phyloP scores from a whole-genome alignment of 2,888 invertebrate genomes.

The Lumbricus terrestris region DNA sequence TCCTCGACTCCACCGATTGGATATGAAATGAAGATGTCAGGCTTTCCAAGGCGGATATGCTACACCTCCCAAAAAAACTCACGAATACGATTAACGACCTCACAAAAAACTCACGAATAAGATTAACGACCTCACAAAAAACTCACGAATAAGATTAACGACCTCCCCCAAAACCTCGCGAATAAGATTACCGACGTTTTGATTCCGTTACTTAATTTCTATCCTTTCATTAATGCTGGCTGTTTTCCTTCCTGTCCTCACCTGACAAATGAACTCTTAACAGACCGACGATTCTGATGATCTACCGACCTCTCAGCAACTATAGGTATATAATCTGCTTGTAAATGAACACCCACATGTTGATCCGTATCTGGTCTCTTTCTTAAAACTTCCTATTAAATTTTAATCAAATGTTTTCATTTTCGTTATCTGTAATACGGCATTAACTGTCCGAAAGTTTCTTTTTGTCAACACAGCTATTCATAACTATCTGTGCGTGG shows the following conservation, averaged over 20 bases:
- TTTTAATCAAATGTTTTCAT: neutral
- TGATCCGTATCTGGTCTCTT: neutral
- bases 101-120: neutral
- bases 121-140: neutral
- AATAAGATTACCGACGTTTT: too few relatives aligned
- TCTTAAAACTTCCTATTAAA: neutral
- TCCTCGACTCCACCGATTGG: neutral
- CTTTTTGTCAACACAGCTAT: neutral
- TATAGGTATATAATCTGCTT: neutral
- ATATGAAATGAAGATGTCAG: neutral
- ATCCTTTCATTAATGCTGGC: neutral
- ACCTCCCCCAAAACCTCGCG: too few relatives aligned
- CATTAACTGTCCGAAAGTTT: neutral
- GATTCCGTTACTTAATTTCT: too few relatives aligned
- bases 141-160: neutral
- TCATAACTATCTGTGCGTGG: neutral
- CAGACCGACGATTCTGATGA: neutral
- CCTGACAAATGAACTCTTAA: neutral
- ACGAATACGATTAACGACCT: neutral
- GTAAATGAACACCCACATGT: neutral
- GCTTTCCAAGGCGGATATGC: neutral
- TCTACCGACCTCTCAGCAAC: neutral
- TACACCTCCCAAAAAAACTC: neutral
- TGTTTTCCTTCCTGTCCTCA: neutral
- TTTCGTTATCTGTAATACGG: neutral